These are phyloP conservation scores for Okapia johnstoni DNA, from an alignment of 2,113 vertebrate genomes.

Conservation along the genomic window DNA sequence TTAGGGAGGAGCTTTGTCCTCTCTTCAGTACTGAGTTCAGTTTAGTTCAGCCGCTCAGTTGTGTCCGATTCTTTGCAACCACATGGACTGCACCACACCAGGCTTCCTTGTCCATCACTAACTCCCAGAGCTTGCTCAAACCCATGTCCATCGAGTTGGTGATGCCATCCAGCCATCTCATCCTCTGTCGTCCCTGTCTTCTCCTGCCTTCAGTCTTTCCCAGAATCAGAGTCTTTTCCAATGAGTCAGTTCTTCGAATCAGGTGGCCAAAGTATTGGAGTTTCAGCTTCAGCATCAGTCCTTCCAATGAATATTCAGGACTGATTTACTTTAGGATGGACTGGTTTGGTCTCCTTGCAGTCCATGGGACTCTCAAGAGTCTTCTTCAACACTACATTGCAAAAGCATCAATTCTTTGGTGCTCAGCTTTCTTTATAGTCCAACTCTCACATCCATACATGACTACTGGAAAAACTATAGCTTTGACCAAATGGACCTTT, in stretches of 20 bases:
- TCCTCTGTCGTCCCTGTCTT: background rate
- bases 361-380: background rate
- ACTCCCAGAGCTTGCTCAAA: background rate
- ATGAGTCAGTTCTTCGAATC: background rate
- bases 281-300: background rate
- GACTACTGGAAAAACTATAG: background rate
- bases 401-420: background rate
- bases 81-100: background rate
- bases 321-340: background rate
- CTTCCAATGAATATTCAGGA: background rate
- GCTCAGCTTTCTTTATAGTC: background rate
- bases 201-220: background rate
- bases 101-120: background rate
- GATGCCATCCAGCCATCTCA: background rate
- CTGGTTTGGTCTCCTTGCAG: background rate
- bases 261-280: background rate
- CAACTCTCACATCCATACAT: background rate
- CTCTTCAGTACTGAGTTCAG: background rate
- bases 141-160: background rate
- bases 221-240: background rate
- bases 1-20: background rate
- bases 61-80: background rate
- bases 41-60: background rate
- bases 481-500: background rate
- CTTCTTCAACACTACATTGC: background rate